phyloP scores from a whole-genome alignment of 2,113 vertebrate genomes.

The Caranx ignobilis region DNA sequence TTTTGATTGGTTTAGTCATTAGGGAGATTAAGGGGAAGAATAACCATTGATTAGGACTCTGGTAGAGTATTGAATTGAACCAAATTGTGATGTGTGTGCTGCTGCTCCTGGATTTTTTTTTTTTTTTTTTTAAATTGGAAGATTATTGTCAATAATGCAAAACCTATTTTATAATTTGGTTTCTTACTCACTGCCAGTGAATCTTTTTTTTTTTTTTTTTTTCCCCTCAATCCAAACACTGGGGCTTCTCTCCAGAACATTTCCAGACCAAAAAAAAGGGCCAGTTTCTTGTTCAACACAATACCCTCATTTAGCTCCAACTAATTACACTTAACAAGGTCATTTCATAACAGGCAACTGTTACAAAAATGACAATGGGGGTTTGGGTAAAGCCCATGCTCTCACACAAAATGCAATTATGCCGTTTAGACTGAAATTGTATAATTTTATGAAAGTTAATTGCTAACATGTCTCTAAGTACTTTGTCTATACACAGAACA shows the following conservation, averaged over 20 bases:
- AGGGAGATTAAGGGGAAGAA: constrained; percentile 46
- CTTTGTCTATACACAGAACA: neutral
- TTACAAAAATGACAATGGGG: constrained; percentile 37
- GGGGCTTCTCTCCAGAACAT: constrained; percentile 35
- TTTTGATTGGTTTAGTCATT: constrained; percentile 56
- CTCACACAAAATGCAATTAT: constrained; percentile 17
- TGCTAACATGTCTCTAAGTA: neutral
- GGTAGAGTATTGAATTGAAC: constrained; percentile 56
- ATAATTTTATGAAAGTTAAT: constrained; percentile 21
- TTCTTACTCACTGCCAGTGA: neutral
- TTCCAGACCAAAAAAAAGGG: constrained; percentile 42
- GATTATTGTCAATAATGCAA: constrained; percentile 50
- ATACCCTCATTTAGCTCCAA: constrained; percentile 35
- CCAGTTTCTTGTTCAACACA: constrained; percentile 35
- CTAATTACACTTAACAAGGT: constrained; percentile 64
- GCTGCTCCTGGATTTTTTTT: constrained; percentile 26
- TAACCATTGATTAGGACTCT: constrained; percentile 50
- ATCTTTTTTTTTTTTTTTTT: neutral
- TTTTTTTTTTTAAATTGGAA: constrained; percentile 44
- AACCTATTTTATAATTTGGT: constrained; percentile 35
- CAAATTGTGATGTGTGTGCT: constrained; percentile 29
- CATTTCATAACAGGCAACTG: constrained; percentile 33
- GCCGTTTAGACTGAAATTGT: constrained; percentile 22
- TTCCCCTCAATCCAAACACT: constrained; percentile 21
- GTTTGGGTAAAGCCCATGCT: constrained; percentile 18